phyloP scores from a whole-genome alignment of 2,888 invertebrate genomes.

The Cheilosia vulpina region DNA sequence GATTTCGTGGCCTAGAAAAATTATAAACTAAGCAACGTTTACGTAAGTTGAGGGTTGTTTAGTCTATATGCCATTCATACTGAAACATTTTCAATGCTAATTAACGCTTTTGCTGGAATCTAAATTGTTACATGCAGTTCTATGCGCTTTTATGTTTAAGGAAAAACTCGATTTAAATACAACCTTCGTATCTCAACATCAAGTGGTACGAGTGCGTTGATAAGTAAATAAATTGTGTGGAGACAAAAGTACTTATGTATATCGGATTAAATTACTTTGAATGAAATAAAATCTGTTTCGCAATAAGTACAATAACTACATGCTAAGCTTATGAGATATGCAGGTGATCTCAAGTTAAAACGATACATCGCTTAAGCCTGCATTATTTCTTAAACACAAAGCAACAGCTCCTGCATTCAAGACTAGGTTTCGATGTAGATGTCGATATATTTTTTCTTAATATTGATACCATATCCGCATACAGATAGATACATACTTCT shows the following conservation, averaged over 20 bases:
- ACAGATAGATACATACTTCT: too few relatives aligned
- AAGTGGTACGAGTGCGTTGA: background rate
- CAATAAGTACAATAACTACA: too few relatives aligned
- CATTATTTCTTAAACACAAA: background rate
- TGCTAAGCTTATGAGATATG: too few relatives aligned
- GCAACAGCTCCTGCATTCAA: background rate
- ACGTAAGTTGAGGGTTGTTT: conserved; percentile 15
- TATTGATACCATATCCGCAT: background rate
- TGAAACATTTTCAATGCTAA: conserved; percentile 39
- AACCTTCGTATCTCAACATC: background rate
- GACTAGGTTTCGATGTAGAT: background rate
- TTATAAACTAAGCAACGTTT: background rate
- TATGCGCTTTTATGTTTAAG: conserved; percentile 5
- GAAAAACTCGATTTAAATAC: background rate
- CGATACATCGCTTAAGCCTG: background rate
- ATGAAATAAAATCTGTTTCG: too few relatives aligned
- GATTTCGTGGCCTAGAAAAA: conserved; percentile 15
- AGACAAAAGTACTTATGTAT: too few relatives aligned
- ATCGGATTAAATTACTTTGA: too few relatives aligned
- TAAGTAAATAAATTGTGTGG: too few relatives aligned
- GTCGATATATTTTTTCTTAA: background rate
- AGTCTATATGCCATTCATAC: conserved; percentile 8
- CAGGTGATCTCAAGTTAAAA: background rate
- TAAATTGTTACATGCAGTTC: conserved; percentile 6
- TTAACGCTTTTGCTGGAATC: conserved; percentile 28